Conservation (phyloP, 2,797 vertebrate genomes). For the Enteromius viviparus region DNA sequence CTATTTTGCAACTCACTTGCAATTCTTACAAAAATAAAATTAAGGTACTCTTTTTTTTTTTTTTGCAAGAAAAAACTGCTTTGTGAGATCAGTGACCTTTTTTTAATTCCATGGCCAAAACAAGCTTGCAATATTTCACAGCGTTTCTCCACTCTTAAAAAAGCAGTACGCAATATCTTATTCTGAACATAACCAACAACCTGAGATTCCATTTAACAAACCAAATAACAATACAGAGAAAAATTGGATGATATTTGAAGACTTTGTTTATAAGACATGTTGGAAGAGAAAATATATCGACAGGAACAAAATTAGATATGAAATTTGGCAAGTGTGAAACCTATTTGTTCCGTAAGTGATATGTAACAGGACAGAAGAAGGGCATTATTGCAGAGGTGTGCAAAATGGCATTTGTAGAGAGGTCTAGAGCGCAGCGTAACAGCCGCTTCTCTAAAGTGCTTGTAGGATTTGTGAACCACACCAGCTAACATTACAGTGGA, state of each 20-base stretch:
- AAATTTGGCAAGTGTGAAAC: conserved; percentile 51
- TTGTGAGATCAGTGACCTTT: not conserved
- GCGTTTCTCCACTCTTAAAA: not conserved
- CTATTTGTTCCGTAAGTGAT: conserved; percentile 19
- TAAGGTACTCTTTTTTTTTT: not conserved
- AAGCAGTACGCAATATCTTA: not conserved
- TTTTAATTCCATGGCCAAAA: not conserved
- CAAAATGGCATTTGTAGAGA: conserved; percentile 38
- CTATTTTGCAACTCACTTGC: too few species aligned
- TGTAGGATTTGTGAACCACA: conserved; percentile 43
- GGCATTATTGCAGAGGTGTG: conserved; percentile 37
- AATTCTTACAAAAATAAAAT: not conserved
- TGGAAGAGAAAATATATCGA: not conserved
- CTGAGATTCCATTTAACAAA: not conserved
- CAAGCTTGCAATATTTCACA: not conserved
- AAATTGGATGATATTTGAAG: conserved; percentile 32
- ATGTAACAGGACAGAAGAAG: conserved; percentile 17
- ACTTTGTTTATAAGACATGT: conserved; percentile 8
- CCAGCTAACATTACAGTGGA: conserved; percentile 37
- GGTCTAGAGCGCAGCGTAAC: conserved; percentile 12
- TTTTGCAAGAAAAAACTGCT: not conserved
- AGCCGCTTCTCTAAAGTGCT: conserved; percentile 55
- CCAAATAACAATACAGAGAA: conserved; percentile 16
- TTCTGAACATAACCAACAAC: not conserved
- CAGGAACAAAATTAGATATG: conserved; percentile 3